Evolutionary conservation across 1,140 invertebrate species (phyloP).

Genomic region (Pseudomyrmex dendroicus): DNA sequence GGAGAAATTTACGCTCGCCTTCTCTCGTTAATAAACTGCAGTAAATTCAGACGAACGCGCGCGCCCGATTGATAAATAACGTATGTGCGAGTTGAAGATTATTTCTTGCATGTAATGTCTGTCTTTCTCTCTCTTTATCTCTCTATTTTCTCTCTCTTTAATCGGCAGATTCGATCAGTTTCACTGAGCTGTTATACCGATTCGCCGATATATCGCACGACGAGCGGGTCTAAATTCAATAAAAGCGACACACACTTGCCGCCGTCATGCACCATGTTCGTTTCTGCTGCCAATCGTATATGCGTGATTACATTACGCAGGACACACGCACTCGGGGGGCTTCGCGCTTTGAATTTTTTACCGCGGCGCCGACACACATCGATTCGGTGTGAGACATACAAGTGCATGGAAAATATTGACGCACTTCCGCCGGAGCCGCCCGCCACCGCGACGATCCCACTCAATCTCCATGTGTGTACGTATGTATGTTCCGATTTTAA

Average conservation of each 20-base stretch:
- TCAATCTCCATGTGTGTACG: slow-evolving; percentile 4
- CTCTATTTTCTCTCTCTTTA: neutral
- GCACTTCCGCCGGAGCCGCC: slow-evolving; percentile 1
- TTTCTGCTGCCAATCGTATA: slow-evolving; percentile 32
- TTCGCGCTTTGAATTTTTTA: slow-evolving; percentile 22
- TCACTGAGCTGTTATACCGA: neutral
- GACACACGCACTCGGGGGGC: neutral
- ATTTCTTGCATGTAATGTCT: neutral
- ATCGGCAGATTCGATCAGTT: neutral
- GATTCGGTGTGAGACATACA: neutral
- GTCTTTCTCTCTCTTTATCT: too few relatives aligned
- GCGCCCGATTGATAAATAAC: neutral
- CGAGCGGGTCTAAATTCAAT: slow-evolving; percentile 26
- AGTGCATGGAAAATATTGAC: slow-evolving; percentile 45
- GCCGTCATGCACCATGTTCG: slow-evolving; percentile 14
- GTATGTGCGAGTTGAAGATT: neutral
- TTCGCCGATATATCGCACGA: slow-evolving; percentile 4
- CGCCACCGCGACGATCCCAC: neutral
- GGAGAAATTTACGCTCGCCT: neutral
- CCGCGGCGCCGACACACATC: neutral
- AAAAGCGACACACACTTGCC: neutral
- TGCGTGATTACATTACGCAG: slow-evolving; percentile 33
- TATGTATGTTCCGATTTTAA: slow-evolving; percentile 27
- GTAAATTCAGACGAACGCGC: neutral
- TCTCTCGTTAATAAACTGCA: neutral